These are phyloP conservation scores for Indicator indicator DNA, from an alignment of 2,113 vertebrate genomes.

Conservation along the genomic window DNA sequence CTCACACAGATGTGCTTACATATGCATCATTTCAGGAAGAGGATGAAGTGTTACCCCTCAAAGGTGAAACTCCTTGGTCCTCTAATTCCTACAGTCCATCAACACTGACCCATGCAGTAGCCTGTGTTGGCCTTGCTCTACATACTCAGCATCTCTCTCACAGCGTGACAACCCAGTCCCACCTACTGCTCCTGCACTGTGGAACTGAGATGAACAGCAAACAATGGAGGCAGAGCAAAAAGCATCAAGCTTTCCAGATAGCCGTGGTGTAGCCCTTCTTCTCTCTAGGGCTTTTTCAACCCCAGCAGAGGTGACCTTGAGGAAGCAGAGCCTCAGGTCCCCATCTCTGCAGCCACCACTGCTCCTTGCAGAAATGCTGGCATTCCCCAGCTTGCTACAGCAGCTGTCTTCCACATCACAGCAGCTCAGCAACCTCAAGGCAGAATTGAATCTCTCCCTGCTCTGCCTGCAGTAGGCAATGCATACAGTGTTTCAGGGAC, in stretches of 20 bases:
- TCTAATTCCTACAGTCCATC: background rate
- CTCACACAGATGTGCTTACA: background rate
- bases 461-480: background rate
- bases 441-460: constrained; percentile 5
- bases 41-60: background rate
- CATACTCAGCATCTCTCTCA: background rate
- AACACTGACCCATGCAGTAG: background rate
- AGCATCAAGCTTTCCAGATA: background rate
- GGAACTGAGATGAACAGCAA: background rate
- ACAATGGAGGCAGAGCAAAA: fast-evolving
- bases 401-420: background rate
- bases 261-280: background rate
- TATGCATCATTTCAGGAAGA: background rate
- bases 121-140: background rate
- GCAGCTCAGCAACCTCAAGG: constrained; percentile 34
- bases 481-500: background rate
- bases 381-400: fast-evolving
- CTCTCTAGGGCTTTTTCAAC: background rate
- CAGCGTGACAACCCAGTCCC: background rate
- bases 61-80: background rate
- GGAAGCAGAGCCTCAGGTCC: background rate
- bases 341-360: background rate
- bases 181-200: background rate
- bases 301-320: background rate
- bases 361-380: background rate